Evolutionary conservation across 2,797 vertebrate species (phyloP), one percentile per base, ranked within the genome.

Genomic region (Monodelphis domestica): DNA sequence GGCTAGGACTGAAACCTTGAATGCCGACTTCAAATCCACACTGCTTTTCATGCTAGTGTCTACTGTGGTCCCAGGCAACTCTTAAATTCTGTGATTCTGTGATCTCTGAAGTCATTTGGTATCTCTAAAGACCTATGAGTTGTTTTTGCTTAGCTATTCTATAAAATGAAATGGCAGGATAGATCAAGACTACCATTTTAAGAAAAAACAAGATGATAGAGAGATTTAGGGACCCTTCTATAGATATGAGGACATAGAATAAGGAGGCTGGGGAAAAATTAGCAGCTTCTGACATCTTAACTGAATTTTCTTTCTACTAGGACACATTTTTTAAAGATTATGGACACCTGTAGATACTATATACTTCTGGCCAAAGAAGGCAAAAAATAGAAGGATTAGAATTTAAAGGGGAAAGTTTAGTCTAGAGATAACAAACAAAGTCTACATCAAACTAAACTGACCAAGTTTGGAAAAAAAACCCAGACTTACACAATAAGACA

Each of bases 281-380:
- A 11, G 87, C 3, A 53, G 53, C 84, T 1, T 12, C 0, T 50
- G 3, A 52, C 14, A 28, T 90, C 54, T 90, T 52, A 30, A 53
- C n/a, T 6, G 30, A 94, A 92, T 17, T 63, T 38, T 52, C 29
- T n/a, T 38, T 50, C 29, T n/a, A 30, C 12, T 52, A 78, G 50
- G 0, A 38, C 87, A 95, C 12, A 90, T 1, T 5, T 11, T 89
- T 90, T 92, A 89, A 11, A 17, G 38, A 45, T 78, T 45, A 11
- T 59, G n/a, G 24, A 53, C 29, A 1, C 38, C 11, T 78, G 12
- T 17, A 1, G 29, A 93, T 91, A 94, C 10, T 24, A 53, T 55
- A 95, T 6, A 53, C 26, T 38, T 92, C 63, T 90, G 53, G 59
- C 29, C 55, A 91, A 94, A 93, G n/a, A 90, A 53, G 59, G 5